Base-by-base conservation (phyloP, 2,888 invertebrate genomes). In the Nemoura dubitans region DNA sequence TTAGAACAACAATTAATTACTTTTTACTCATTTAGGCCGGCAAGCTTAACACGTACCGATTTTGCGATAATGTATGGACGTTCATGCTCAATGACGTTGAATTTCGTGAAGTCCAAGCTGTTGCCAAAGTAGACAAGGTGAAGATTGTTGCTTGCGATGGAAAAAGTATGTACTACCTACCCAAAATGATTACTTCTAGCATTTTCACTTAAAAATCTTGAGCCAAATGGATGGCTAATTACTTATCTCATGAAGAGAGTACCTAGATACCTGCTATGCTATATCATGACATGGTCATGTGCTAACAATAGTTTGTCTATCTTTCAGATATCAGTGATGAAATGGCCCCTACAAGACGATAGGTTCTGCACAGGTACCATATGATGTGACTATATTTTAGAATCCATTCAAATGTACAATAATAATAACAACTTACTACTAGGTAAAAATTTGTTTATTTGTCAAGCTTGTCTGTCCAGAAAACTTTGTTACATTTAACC, bases 31-130 rank as follows among this genome's bases (percentile, higher is more conserved):
- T 85, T 42, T 28, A 94, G 93, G 93, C 93, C 80, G 94, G 93
- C 21, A 93, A 94, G 89, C 91, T 95, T 88, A 93, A 94, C 89
- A 94, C 95, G 0, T 90, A 90, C 89, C 93, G 99, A 90, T 99
- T 99, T 93, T 99, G 99, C 94, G 99, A 99, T 93, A 99, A 99
- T 93, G 99, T 99, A 0, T 99, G 99, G 99, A 99, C 99, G 6
- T 98, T 99, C 90, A 98, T 99, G 95, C 93, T 99, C 90, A 98
- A 98, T 91, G 97, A 99, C 92, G 99, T 99, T 10, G 99, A 99
- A 91, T 99, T 99, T 91, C 94, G 98, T 89, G 99, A 99, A 92
- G 97, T 98, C 0, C 97, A 98, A 90, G 98, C 98, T 91, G 95
- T 98, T 88, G 97, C 97, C 16, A 96, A 96, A 92, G 97, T 98